phyloP scores from a whole-genome alignment of 2,113 vertebrate genomes.

The Hydropotes inermis region DNA sequence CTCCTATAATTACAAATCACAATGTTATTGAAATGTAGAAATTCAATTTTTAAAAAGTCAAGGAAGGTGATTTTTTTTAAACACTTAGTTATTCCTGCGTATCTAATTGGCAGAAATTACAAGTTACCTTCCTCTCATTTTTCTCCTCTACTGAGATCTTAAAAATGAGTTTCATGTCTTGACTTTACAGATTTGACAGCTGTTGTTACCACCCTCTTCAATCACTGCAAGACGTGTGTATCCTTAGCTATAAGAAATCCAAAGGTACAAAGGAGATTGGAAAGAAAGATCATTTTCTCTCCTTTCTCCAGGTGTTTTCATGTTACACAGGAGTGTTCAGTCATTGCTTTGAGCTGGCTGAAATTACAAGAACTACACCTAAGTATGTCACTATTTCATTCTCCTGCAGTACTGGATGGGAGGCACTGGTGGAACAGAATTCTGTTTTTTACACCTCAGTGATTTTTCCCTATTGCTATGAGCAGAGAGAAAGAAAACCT shows the following conservation, averaged over 20 bases:
- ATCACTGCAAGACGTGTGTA: conserved; percentile 1
- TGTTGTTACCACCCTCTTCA: conserved; percentile 45
- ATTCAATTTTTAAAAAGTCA: conserved; percentile 44
- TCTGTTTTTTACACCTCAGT: background rate
- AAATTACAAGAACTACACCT: conserved; percentile 21
- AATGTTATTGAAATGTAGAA: conserved; percentile 34
- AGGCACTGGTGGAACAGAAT: background rate
- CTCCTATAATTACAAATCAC: conserved; percentile 48
- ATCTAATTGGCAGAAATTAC: conserved; percentile 64
- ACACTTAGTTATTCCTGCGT: conserved; percentile 30
- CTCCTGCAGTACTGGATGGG: background rate
- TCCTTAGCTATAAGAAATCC: conserved; percentile 31
- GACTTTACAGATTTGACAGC: conserved; percentile 47
- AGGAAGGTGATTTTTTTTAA: background rate
- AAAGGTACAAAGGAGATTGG: conserved; percentile 33
- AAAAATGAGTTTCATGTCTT: conserved; percentile 58
- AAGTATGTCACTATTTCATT: conserved; percentile 39
- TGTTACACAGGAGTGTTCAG: background rate
- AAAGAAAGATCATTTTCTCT: conserved; percentile 34
- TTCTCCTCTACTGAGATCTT: conserved; percentile 41
- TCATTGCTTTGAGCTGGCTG: conserved; percentile 26
- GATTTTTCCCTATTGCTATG: background rate
- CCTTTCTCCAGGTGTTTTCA: conserved; percentile 7
- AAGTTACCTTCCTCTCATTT: conserved; percentile 34
- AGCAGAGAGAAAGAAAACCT: conserved; percentile 39